A percentile compares a stretch with the other conserved stretches of the same genome.
Evolutionary conservation across 2,113 vertebrate species (phyloP).

Genomic region (Clarias magur): DNA sequence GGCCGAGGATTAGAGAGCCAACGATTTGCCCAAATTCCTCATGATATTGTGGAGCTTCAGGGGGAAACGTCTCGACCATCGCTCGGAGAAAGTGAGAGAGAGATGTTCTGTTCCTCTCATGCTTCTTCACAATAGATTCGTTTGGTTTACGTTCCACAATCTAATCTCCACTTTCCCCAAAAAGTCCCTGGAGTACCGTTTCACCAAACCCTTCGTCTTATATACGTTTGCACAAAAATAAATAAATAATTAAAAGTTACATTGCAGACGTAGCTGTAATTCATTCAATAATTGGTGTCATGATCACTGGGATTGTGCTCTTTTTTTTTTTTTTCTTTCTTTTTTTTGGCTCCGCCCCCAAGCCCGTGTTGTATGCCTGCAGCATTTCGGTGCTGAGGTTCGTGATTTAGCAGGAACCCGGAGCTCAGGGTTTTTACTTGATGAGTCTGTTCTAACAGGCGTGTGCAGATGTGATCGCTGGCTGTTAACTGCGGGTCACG

Average conservation of each 20-base stretch:
- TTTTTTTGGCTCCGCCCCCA: too few species aligned
- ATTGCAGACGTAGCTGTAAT: too few species aligned
- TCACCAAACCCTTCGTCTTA: not conserved
- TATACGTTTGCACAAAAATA: not conserved
- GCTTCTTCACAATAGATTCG: not conserved
- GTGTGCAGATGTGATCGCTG: not conserved
- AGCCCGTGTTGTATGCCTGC: not conserved
- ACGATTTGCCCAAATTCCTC: conserved; percentile 50
- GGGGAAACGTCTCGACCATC: conserved; percentile 27
- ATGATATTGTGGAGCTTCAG: conserved; percentile 44
- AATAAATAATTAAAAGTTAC: too few species aligned
- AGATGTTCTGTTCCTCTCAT: not conserved
- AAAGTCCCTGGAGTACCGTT: not conserved
- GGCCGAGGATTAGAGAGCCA: conserved; percentile 39
- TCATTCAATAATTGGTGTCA: not conserved
- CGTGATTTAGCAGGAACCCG: not conserved
- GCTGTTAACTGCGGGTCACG: not conserved
- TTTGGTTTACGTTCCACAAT: conserved; percentile 26
- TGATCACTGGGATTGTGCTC: not conserved
- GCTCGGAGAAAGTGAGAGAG: not conserved
- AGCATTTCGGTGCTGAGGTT: not conserved
- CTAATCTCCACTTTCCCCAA: not conserved
- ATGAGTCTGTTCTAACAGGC: not conserved
- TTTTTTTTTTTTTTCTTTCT: not conserved
- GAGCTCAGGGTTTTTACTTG: not conserved